phyloP scores from a whole-genome alignment of 2,797 vertebrate genomes.

The Cossypha dichroa region DNA sequence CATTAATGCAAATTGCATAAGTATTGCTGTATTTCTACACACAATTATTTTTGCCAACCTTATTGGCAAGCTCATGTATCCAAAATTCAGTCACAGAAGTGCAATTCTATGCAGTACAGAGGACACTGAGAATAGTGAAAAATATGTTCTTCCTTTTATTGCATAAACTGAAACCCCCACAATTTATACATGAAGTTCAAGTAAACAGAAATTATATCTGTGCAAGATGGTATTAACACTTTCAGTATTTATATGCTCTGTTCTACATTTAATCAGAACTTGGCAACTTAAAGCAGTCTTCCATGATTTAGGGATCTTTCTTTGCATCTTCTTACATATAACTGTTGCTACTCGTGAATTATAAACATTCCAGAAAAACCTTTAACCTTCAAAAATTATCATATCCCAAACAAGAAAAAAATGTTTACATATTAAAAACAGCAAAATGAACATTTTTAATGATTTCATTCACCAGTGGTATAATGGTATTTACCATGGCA shows the following conservation, averaged over 20 bases:
- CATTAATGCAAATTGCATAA: background rate
- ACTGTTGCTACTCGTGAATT: background rate
- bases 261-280: background rate
- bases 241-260: background rate
- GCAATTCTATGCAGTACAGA: background rate
- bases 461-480: background rate
- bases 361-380: background rate
- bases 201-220: background rate
- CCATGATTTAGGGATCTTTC: background rate
- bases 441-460: background rate
- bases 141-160: background rate
- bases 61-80: background rate
- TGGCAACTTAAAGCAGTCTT: background rate
- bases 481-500: background rate
- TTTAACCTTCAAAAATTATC: background rate
- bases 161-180: rapidly evolving
- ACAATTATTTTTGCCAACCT: background rate
- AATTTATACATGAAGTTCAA: background rate
- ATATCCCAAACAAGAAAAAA: background rate
- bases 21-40: background rate
- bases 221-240: background rate
- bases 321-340: background rate
- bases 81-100: background rate
- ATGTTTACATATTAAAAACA: rapidly evolving
- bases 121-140: background rate